Percentiles rank a stretch among this genome's conserved stretches.
Conservation (phyloP, 2,888 invertebrate genomes). For the Branchipolynoe longqiensis region DNA sequence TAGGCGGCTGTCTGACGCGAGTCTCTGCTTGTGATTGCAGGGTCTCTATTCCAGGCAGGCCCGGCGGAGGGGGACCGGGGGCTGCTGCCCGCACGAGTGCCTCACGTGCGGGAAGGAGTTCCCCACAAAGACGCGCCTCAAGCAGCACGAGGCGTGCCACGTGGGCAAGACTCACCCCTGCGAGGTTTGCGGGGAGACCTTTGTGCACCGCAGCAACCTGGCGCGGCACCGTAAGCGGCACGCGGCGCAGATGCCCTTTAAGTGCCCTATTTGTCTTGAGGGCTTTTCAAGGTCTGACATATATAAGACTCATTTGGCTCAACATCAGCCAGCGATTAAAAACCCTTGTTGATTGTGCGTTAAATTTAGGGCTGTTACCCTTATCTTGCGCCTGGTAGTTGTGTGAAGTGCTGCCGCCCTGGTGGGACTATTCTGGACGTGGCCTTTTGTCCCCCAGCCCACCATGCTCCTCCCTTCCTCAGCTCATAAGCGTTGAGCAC, state of each 20-base stretch:
- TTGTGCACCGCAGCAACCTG: conserved; percentile 5
- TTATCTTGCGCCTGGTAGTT: no score
- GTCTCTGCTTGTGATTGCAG: background rate
- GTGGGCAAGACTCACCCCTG: background rate
- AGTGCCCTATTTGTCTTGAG: background rate
- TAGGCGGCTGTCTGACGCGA: background rate
- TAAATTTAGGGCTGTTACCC: no score
- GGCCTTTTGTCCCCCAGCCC: no score
- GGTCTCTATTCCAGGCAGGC: background rate
- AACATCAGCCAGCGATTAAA: no score
- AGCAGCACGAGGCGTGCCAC: conserved; percentile 48
- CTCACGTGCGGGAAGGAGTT: background rate
- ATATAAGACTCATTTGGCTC: background rate
- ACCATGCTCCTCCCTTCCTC: no score
- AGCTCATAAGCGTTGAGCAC: no score
- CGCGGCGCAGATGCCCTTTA: background rate
- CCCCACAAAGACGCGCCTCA: background rate
- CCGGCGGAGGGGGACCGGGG: no score
- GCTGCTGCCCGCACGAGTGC: background rate
- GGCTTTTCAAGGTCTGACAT: conserved; percentile 1
- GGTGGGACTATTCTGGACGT: no score
- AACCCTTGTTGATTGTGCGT: no score
- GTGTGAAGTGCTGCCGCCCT: no score
- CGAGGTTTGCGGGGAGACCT: background rate
- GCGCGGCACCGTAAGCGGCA: conserved; percentile 1